Evolutionary conservation across 2,797 vertebrate genomes (phyloP).

Genomic region (Pseudochirops cupreus): DNA sequence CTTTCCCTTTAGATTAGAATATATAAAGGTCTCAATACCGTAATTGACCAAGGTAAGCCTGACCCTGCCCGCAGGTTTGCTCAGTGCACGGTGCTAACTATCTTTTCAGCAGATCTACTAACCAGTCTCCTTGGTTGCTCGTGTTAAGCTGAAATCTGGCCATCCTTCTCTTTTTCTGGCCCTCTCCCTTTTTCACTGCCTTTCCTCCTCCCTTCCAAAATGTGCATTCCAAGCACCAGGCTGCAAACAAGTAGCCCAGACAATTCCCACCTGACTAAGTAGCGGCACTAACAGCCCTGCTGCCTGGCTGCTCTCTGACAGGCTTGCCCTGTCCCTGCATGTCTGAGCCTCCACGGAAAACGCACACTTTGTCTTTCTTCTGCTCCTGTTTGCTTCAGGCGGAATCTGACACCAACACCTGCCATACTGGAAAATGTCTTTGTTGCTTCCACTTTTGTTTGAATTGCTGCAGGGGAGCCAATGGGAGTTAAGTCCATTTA

Average conservation of each 20-base stretch:
- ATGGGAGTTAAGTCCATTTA: constrained; percentile 86
- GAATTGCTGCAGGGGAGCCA: constrained; percentile 89
- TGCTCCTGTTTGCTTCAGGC: constrained; percentile 89
- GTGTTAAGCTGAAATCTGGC: background rate
- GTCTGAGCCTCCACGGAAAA: constrained; percentile 87
- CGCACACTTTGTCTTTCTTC: constrained; percentile 85
- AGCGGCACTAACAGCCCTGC: constrained; percentile 89
- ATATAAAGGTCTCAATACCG: constrained; percentile 86
- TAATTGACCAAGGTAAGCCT: constrained; percentile 94
- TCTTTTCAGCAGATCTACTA: constrained; percentile 81
- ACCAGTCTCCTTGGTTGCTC: constrained; percentile 84
- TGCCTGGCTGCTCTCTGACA: constrained; percentile 77
- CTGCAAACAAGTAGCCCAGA: constrained; percentile 69
- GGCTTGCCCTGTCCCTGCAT: constrained; percentile 86
- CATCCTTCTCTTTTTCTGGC: background rate
- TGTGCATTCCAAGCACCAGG: constrained; percentile 87
- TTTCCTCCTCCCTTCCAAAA: constrained; percentile 66
- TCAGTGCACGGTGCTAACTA: constrained; percentile 10
- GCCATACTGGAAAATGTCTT: constrained; percentile 94
- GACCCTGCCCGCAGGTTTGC: constrained; percentile 59
- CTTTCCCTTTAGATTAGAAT: constrained; percentile 89
- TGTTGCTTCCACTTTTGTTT: constrained; percentile 92
- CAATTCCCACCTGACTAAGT: constrained; percentile 84
- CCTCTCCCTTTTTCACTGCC: background rate
- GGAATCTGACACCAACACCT: constrained; percentile 95